phyloP scores from a whole-genome alignment of 2,888 invertebrate species.

The Lacanobia oleracea region DNA sequence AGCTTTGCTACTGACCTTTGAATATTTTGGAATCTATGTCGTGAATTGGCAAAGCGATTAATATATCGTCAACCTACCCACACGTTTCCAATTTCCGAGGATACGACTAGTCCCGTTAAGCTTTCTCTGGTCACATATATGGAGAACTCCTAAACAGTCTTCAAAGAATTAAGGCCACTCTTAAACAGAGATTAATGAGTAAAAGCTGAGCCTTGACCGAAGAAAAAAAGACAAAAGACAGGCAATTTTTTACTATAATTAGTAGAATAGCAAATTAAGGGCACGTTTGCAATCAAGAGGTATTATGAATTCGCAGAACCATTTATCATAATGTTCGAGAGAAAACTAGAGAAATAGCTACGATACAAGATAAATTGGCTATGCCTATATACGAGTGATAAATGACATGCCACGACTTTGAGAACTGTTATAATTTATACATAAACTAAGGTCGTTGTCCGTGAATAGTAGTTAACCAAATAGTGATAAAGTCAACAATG shows the following conservation, averaged over 20 bases:
- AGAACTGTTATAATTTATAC: conserved; percentile 15
- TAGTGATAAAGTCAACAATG: not conserved
- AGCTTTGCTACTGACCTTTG: conserved; percentile 1
- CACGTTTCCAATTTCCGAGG: conserved; percentile 44
- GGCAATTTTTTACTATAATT: conserved; percentile 15
- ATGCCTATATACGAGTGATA: conserved; percentile 8
- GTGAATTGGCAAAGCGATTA: conserved; percentile 3
- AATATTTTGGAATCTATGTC: conserved; percentile 17
- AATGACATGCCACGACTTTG: conserved; percentile 13
- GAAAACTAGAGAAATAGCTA: not conserved
- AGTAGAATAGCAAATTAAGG: conserved; percentile 39
- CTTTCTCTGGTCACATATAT: conserved; percentile 60
- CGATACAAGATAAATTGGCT: not conserved
- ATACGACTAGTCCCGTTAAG: conserved; percentile 56
- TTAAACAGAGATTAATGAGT: conserved; percentile 57
- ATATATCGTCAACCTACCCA: conserved; percentile 26
- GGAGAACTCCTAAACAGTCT: conserved; percentile 53
- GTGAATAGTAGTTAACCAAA: not conserved
- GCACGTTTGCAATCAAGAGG: conserved; percentile 19
- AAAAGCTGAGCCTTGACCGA: conserved; percentile 32
- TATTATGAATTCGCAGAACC: conserved; percentile 22
- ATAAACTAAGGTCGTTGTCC: conserved; percentile 4
- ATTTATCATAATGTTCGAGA: conserved; percentile 4
- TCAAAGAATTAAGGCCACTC: conserved; percentile 60
- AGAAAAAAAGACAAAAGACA: conserved; percentile 19